Base-by-base conservation (phyloP, 1,140 invertebrate species). In the Philaenus spumarius region DNA sequence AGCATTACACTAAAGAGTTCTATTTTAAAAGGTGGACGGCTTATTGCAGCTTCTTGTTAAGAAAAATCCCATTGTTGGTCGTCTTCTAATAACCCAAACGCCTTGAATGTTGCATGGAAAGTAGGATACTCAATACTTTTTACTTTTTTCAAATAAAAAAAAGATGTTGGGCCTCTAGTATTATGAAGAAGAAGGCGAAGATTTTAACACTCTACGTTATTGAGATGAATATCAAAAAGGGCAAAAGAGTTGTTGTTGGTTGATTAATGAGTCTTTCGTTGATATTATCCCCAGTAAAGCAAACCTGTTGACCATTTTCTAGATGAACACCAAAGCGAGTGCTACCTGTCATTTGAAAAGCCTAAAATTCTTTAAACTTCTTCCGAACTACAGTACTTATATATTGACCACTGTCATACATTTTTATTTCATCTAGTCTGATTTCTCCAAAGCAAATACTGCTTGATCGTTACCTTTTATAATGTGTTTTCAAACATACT, bases 401-500 rank as follows among this genome's bases (percentile, higher is more conserved):
- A 67, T 77, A 77, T 24, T 74, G 61, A 45, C 70, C 73, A 59
- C 67, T 48, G 55, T 69, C 17, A 62, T 58, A 58, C 1, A 22
- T 24, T 37, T 17, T 22, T 17, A 58, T 24, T 30, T 58, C 55
- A 39, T 50, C 40, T 2, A 2, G 3, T 5, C 15, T 42, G 40
- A 26, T 59, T 34, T 50, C 17, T 23, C 23, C n/a, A 24, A 30
- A 4, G 26, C 26, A 30, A 30, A 30, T 30, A 9, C 9, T 30
- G 26, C 35, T 47, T 54, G 46, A 15, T 22, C 26, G 9, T 64
- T 71, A 17, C 70, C 71, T 69, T 75, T 75, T 45, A 72, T 70
- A 48, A 76, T 68, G 67, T 75, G 76, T 60, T 74, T 76, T 62
- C 68, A 69, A 60, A 69, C 63, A 57, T 71, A 71, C 60, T 71